A percentile compares a stretch with the other conserved stretches of the same genome.
phyloP scores from a whole-genome alignment of 2,113 vertebrate genomes.

The Jacana jacana region DNA sequence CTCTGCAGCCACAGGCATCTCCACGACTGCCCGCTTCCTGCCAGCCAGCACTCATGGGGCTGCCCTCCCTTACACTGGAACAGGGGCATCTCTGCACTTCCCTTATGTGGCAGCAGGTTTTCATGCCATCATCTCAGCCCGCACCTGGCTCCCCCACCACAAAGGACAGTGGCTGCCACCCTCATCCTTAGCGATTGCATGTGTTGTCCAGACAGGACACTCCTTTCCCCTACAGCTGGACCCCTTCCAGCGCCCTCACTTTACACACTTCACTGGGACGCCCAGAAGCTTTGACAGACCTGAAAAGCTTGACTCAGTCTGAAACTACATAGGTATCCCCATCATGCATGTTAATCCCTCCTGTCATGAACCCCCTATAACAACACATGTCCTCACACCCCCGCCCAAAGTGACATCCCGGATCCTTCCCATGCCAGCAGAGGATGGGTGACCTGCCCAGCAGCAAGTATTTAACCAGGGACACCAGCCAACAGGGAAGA shows the following conservation, averaged over 20 bases:
- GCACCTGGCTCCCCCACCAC: not conserved
- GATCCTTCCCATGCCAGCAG: not conserved
- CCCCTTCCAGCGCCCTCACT: not conserved
- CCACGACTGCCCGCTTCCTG: not conserved
- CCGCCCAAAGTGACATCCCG: not conserved
- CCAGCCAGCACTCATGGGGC: not conserved
- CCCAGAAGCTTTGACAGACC: not conserved
- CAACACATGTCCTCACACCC: accelerated
- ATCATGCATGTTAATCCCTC: not conserved
- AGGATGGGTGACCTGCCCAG: not conserved
- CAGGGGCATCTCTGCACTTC: not conserved
- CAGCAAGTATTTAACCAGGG: not conserved
- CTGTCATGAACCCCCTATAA: not conserved
- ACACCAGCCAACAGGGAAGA: not conserved
- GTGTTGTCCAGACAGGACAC: not conserved
- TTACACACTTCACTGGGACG: not conserved
- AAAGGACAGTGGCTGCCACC: not conserved
- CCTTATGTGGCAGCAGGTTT: not conserved
- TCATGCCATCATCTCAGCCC: not conserved
- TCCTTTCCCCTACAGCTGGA: not conserved
- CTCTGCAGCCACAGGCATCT: not conserved
- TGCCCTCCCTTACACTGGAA: not conserved
- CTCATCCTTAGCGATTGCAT: not conserved
- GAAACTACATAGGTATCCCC: no score
- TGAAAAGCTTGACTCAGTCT: not conserved